These are phyloP conservation scores for Coreius guichenoti DNA, from an alignment of 2,797 vertebrate genomes.

Conservation along the genomic window DNA sequence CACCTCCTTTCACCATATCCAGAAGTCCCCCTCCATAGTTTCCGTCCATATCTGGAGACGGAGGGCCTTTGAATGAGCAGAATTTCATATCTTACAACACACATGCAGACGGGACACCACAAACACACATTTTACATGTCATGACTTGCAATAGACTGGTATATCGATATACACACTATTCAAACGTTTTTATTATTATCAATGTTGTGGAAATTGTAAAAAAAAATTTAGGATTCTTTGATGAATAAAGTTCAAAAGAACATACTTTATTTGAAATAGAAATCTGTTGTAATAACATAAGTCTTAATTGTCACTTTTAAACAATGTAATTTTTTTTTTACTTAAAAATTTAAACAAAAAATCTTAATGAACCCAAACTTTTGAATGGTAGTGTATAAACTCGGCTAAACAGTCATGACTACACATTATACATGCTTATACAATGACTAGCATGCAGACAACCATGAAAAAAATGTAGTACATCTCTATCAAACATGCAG, in stretches of 20 bases:
- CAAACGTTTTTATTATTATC: background rate
- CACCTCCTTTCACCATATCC: conserved; percentile 98
- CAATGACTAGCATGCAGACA: background rate
- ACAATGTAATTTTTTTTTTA: background rate
- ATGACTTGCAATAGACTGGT: background rate
- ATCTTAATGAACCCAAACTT: background rate
- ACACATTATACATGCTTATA: background rate
- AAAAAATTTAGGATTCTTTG: background rate
- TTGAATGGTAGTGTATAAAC: background rate
- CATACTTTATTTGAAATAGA: background rate
- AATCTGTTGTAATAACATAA: background rate
- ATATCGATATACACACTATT: background rate
- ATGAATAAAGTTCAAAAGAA: background rate
- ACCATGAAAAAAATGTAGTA: background rate
- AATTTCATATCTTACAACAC: conserved; percentile 54
- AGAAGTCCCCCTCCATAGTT: conserved; percentile 92
- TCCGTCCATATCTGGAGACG: conserved; percentile 91
- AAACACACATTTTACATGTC: conserved; percentile 17
- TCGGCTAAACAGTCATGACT: conserved; percentile 12
- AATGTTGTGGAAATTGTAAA: background rate
- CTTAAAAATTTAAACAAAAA: background rate
- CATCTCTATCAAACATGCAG: background rate
- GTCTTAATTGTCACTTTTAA: background rate
- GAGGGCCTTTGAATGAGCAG: conserved; percentile 73
- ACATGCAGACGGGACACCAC: conserved; percentile 40